Base-by-base conservation (phyloP, 2,888 invertebrate genomes). In the Diachrysia chrysitis region DNA sequence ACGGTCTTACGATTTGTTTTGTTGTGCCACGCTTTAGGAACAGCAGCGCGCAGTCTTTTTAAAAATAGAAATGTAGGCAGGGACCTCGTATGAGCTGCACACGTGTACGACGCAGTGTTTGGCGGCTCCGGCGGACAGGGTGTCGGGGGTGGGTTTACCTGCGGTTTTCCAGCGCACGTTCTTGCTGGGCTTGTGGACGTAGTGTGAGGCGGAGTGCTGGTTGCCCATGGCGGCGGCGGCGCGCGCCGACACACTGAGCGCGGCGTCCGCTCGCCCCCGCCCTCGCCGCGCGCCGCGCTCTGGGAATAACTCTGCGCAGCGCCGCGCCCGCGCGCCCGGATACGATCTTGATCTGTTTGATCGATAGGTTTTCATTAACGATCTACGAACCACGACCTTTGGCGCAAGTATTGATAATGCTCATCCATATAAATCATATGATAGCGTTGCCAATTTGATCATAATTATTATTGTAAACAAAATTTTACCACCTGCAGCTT, bases 81-180 rank as follows among this genome's bases (percentile, higher is more conserved):
- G 87, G 87, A 88, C 85, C 85, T 87, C 78, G 81, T 69, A 51
- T 67, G 74, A 77, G 76, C 66, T 65, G 64, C 71, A 76, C 79
- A 65, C 57, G 59, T 63, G 67, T 71, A 54, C 55, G 71, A 64
- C 57, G 17, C 35, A 62, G 63, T 55, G 63, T 58, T 69, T 73
- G 58, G 72, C 65, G 67, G 66, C 62, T 68, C 70, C 71, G 78
- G 71, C 32, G 76, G 69, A 63, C 53, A 59, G 66, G 69, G 57
- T 69, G 76, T 19, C 61, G 58, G 35, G 67, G 76, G 64, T 75
- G 77, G 77, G 82, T 78, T 94, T 97, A 98, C 98, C 98, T 97
- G 98, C 97, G 84, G 97, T 97, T 95, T 97, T 97, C 98, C 98
- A 98, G 95, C 97, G 97, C 85, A 97, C 97, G 95, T 97, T 97